Evolutionary conservation across 2,113 vertebrate genomes (phyloP).

Genomic region (Cheirogaleus medius): DNA sequence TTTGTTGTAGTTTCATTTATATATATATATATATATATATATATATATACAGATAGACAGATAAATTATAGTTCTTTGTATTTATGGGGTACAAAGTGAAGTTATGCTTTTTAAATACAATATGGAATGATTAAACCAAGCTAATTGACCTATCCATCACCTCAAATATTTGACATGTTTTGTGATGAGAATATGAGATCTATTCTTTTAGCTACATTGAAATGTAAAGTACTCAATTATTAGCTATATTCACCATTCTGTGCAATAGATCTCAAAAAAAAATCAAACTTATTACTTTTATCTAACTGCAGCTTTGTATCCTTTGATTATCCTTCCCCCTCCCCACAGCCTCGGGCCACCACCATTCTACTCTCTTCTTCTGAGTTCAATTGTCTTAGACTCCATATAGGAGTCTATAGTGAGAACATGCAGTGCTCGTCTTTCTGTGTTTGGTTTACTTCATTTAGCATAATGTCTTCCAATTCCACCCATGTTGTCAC

Average conservation of each 20-base stretch:
- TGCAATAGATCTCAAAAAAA: background rate
- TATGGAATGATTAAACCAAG: background rate
- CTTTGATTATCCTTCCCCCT: background rate
- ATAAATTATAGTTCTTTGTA: background rate
- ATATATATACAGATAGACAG: background rate
- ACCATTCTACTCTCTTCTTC: background rate
- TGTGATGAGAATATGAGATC: background rate
- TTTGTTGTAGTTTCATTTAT: too few relatives aligned
- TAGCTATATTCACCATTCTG: background rate
- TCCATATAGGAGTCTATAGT: background rate
- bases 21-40: too few relatives aligned
- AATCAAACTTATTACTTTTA: background rate
- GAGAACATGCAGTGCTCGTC: background rate
- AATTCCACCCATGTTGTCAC: background rate
- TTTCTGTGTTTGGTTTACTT: background rate
- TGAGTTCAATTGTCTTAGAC: background rate
- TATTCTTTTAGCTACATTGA: background rate
- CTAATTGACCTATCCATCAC: background rate
- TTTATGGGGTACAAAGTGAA: background rate
- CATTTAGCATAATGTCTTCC: background rate
- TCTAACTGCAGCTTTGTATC: background rate
- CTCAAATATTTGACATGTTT: background rate
- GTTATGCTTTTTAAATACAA: background rate
- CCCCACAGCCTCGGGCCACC: background rate
- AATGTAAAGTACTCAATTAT: background rate